Evolutionary conservation across 2,888 invertebrate genomes (phyloP).

Genomic region (Amiota mariae): DNA sequence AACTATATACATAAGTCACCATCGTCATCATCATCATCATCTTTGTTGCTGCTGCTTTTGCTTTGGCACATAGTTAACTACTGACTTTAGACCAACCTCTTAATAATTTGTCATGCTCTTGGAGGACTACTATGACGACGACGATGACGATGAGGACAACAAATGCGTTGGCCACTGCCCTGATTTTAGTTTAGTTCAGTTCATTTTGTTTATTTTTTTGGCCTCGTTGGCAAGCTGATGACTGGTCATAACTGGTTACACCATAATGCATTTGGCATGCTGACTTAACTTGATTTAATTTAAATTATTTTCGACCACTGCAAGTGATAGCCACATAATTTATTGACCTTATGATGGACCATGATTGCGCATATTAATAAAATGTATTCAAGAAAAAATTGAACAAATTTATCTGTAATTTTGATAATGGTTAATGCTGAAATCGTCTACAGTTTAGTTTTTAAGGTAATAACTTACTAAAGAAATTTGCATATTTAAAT

Average conservation of each 20-base stretch:
- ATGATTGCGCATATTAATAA: constrained; percentile 38
- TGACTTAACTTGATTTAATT: constrained; percentile 12
- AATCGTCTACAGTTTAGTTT: too few relatives aligned
- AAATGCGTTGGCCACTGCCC: too few relatives aligned
- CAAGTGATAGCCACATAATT: constrained; percentile 41
- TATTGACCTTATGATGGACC: constrained; percentile 43
- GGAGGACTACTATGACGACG: neutral
- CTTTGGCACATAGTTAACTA: constrained; percentile 29
- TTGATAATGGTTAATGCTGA: too few relatives aligned
- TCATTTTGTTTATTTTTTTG: too few relatives aligned
- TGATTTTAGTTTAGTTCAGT: too few relatives aligned
- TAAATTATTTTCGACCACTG: constrained; percentile 34
- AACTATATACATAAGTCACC: constrained; percentile 14
- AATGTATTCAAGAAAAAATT: too few relatives aligned
- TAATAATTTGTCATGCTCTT: constrained; percentile 21
- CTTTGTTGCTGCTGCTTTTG: constrained; percentile 20
- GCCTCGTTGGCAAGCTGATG: too few relatives aligned
- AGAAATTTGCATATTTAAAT: too few relatives aligned
- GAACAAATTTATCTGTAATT: too few relatives aligned
- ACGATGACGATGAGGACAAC: too few relatives aligned
- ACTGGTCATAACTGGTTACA: too few relatives aligned
- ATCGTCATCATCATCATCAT: neutral
- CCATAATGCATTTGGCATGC: constrained; percentile 26
- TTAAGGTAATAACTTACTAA: too few relatives aligned
- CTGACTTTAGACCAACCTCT: constrained; percentile 18